Conservation (phyloP, 2,113 vertebrate genomes). For the Dipodomys stephensi region DNA sequence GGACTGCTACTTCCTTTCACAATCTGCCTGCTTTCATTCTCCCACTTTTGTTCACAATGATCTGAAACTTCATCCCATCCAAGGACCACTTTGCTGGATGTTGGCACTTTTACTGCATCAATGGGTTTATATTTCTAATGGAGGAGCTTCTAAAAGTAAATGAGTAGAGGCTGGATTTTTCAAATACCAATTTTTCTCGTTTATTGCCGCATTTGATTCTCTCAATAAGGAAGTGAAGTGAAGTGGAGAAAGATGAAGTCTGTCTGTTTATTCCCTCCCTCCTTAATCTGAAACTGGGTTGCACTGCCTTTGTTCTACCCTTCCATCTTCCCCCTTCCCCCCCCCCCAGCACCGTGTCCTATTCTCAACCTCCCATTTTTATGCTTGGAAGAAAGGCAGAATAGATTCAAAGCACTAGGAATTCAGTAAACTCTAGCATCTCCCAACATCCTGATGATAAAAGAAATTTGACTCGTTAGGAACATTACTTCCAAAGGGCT, state of each 20-base stretch:
- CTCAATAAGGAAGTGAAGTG: constrained; percentile 23
- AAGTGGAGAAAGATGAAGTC: neutral
- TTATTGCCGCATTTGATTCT: constrained; percentile 29
- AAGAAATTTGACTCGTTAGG: neutral
- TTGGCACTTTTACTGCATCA: neutral
- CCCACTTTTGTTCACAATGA: neutral
- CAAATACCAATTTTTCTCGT: constrained; percentile 32
- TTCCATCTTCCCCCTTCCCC: rapidly evolving
- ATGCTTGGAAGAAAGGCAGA: neutral
- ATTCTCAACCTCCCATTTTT: neutral
- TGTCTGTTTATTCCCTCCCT: constrained; percentile 20
- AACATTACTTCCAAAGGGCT: neutral
- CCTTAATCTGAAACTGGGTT: neutral
- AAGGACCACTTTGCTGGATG: neutral
- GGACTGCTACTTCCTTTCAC: neutral
- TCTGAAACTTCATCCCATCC: neutral
- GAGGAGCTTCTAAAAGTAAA: constrained; percentile 1
- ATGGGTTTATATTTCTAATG: neutral
- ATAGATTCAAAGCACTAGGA: neutral
- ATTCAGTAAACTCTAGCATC: neutral
- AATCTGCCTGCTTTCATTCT: neutral
- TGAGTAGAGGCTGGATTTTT: neutral
- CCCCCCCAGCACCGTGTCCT: neutral
- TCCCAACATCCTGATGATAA: neutral
- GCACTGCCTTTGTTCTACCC: neutral